Evolutionary conservation across 2,888 invertebrate species (phyloP).

Genomic region (Cephalotes varians): DNA sequence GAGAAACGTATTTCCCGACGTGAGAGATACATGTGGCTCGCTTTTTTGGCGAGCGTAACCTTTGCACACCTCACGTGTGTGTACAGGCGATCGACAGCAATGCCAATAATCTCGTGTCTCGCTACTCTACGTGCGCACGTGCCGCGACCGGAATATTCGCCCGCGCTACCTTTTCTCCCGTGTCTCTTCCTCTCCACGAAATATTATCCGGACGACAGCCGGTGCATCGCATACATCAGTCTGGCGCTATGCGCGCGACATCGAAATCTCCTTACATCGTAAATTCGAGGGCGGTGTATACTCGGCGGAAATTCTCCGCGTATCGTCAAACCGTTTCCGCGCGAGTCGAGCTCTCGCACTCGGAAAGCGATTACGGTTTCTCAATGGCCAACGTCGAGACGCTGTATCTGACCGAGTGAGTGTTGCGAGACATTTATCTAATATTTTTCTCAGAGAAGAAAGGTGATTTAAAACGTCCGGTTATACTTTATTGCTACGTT

Average conservation of each 20-base stretch:
- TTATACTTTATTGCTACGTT: constrained; percentile 19
- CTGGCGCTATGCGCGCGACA: constrained; percentile 16
- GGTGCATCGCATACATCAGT: constrained; percentile 37
- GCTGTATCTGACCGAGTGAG: background rate
- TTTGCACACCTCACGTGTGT: constrained; percentile 24
- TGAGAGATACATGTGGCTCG: constrained; percentile 5
- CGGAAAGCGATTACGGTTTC: constrained; percentile 29
- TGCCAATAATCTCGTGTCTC: constrained; percentile 67
- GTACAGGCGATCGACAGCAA: constrained; percentile 63
- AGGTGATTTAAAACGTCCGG: constrained; percentile 4
- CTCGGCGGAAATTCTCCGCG: constrained; percentile 4
- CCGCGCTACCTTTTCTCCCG: constrained; percentile 28
- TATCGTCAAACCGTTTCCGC: constrained; percentile 31
- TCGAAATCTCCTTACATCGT: constrained; percentile 42
- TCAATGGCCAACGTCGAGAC: background rate
- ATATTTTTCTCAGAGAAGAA: constrained; percentile 18
- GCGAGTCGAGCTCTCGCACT: constrained; percentile 4
- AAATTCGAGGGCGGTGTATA: constrained; percentile 12
- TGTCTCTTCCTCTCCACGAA: constrained; percentile 45
- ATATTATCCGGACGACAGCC: constrained; percentile 55
- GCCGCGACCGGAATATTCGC: constrained; percentile 37
- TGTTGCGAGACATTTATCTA: constrained; percentile 14
- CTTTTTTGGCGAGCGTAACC: constrained; percentile 13
- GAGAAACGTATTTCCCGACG: constrained; percentile 39
- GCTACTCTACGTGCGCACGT: constrained; percentile 12